A percentile compares a stretch with the other conserved stretches of the same genome.
Evolutionary conservation across 2,888 invertebrate genomes (phyloP).

Genomic region (Diploptera punctata): DNA sequence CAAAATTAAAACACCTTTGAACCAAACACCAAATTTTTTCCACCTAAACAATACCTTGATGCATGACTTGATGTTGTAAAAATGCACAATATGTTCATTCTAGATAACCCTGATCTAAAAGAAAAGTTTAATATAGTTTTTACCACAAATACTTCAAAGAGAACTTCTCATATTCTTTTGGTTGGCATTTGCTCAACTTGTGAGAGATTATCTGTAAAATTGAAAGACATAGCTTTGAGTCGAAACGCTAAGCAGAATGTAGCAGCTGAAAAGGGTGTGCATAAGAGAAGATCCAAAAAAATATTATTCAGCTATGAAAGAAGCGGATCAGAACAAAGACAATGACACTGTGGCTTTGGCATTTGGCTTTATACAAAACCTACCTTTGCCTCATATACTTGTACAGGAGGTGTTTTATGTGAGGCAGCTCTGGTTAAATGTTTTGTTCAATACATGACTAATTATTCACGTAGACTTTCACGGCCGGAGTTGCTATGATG

Average conservation of each 20-base stretch:
- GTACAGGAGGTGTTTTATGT: background rate
- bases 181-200: background rate
- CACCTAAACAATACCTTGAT: too few relatives aligned
- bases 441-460: background rate
- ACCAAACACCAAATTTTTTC: too few relatives aligned
- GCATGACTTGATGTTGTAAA: too few relatives aligned
- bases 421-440: background rate
- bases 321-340: background rate
- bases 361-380: background rate
- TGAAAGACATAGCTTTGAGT: background rate
- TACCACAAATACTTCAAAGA: too few relatives aligned
- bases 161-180: too few relatives aligned
- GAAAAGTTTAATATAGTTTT: too few relatives aligned
- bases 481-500: too few relatives aligned
- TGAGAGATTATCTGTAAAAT: background rate
- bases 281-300: background rate
- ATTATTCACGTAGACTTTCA: too few relatives aligned
- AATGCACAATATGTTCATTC: too few relatives aligned
- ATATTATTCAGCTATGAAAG: background rate
- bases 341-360: background rate
- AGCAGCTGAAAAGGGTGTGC: background rate
- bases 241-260: too few relatives aligned
- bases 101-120: too few relatives aligned
- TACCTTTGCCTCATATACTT: background rate
- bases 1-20: too few relatives aligned